These are phyloP conservation scores for Drosophila dunni DNA, from an alignment of 1,140 invertebrate genomes.

Conservation along the genomic window DNA sequence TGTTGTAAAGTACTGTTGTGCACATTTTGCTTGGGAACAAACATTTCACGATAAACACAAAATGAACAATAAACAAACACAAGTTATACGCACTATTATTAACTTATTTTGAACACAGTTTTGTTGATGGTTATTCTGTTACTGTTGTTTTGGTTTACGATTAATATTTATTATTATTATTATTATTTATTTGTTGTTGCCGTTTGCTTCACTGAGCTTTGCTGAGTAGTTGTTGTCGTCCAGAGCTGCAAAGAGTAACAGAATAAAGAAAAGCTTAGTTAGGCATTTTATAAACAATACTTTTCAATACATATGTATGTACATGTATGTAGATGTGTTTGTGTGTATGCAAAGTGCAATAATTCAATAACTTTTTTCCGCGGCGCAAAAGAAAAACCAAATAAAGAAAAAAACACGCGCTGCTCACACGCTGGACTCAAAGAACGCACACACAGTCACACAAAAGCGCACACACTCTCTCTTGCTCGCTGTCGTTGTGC, in stretches of 20 bases:
- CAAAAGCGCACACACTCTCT: conserved; percentile 1
- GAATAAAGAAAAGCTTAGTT: conserved; percentile 51
- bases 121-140: conserved; percentile 16
- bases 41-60: conserved; percentile 37
- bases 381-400: conserved; percentile 47
- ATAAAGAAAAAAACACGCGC: conserved; percentile 51
- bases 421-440: conserved; percentile 40
- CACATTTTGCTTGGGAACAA: conserved; percentile 50
- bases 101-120: conserved; percentile 25
- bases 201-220: conserved; percentile 17
- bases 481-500: background rate
- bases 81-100: conserved; percentile 17
- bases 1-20: conserved; percentile 38
- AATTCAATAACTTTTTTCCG: conserved; percentile 46
- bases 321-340: background rate
- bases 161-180: conserved; percentile 11
- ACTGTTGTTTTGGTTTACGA: conserved; percentile 20
- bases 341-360: conserved; percentile 34
- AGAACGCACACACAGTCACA: conserved; percentile 24
- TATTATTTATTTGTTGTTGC: conserved; percentile 12
- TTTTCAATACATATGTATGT: conserved; percentile 15
- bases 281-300: conserved; percentile 36
- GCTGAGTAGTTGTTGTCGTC: conserved; percentile 30
- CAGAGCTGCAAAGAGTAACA: conserved; percentile 42
- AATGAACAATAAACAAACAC: conserved; percentile 16